Evolutionary conservation across 2,113 vertebrate species (phyloP).

Genomic region (Hippocampus zosterae): DNA sequence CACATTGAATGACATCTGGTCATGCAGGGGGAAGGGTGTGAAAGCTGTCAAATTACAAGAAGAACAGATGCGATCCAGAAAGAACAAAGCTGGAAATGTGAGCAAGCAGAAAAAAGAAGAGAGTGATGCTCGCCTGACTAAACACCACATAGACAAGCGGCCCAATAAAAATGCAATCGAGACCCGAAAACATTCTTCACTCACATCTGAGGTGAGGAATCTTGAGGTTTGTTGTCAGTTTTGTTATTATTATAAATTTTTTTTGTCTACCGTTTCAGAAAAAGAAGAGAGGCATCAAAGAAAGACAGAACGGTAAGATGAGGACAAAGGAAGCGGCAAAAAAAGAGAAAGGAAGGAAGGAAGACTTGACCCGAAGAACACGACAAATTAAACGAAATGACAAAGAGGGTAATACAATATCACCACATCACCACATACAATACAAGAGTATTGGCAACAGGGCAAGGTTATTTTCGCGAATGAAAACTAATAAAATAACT

Average conservation of each 20-base stretch:
- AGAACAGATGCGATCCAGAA: slow-evolving; percentile 6
- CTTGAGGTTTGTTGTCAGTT: neutral
- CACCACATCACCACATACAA: neutral
- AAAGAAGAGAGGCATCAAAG: neutral
- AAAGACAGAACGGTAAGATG: neutral
- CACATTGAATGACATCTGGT: neutral
- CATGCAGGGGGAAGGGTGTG: slow-evolving; percentile 9
- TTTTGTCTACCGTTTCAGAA: slow-evolving; percentile 13
- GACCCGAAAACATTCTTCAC: neutral
- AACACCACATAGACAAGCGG: neutral
- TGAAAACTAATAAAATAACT: too few relatives aligned
- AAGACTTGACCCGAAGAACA: slow-evolving; percentile 5
- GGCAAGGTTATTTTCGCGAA: too few relatives aligned
- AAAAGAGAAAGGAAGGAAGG: neutral
- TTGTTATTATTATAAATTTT: neutral
- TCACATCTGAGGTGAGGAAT: slow-evolving; percentile 10
- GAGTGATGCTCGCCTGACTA: slow-evolving; percentile 8
- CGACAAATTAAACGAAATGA: slow-evolving; percentile 9
- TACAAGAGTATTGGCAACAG: neutral
- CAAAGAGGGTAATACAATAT: slow-evolving; percentile 25
- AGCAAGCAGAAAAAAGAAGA: slow-evolving; percentile 5
- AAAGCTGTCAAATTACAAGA: neutral
- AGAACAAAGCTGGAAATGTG: neutral
- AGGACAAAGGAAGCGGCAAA: slow-evolving; percentile 3
- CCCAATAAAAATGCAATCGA: neutral